phyloP scores from a whole-genome alignment of 1,140 invertebrate species.

The Nasonia giraulti region DNA sequence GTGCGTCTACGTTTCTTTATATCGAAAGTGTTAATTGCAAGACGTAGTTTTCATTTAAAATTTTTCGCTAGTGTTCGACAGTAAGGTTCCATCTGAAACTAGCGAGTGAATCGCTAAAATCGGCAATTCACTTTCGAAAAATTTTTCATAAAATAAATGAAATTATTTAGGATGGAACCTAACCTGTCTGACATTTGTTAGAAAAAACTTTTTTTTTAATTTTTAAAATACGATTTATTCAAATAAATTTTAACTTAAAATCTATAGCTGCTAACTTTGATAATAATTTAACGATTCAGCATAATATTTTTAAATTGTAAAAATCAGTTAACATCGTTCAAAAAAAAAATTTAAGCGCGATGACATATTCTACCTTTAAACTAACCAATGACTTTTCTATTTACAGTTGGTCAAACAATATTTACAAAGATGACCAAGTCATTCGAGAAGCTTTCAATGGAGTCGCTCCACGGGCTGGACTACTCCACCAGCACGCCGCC shows the following conservation, averaged over 20 bases:
- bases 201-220: too few species aligned
- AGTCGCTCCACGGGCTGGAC: slow-evolving; percentile 17
- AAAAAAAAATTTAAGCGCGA: not conserved
- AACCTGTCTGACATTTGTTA: too few species aligned
- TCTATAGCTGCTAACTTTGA: not conserved
- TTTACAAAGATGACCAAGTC: slow-evolving; percentile 38
- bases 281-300: not conserved
- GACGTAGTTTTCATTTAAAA: not conserved
- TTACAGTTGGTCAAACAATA: slow-evolving; percentile 17
- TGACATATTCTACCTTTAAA: not conserved
- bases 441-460: slow-evolving; percentile 34
- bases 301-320: not conserved
- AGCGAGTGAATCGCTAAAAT: too few species aligned
- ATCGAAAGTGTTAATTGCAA: not conserved
- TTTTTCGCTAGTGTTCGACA: too few species aligned
- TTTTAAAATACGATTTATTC: not conserved
- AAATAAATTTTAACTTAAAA: not conserved
- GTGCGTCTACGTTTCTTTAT: not conserved
- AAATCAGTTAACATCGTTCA: not conserved
- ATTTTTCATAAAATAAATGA: too few species aligned
- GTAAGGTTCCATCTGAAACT: too few species aligned
- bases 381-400: not conserved
- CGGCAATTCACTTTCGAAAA: too few species aligned
- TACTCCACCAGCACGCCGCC: not conserved
- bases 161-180: too few species aligned